phyloP scores from a whole-genome alignment of 2,888 invertebrate genomes.

The Prenolepis imparis region DNA sequence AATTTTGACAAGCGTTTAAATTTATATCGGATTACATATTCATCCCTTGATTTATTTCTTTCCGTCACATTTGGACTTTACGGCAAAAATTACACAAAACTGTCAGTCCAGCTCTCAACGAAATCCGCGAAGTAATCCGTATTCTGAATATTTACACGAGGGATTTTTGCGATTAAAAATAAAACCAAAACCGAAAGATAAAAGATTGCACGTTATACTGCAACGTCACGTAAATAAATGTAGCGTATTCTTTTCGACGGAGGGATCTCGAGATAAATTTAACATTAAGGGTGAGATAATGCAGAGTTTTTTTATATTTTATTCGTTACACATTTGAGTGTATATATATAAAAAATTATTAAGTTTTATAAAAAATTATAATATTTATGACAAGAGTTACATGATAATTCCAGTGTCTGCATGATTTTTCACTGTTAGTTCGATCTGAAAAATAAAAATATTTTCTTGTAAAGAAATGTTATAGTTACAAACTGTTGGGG shows the following conservation, averaged over 20 bases:
- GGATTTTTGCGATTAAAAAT: conserved; percentile 19
- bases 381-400: no score
- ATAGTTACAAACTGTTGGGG: no score
- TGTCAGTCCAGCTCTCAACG: background rate
- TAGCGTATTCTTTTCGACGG: background rate
- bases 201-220: background rate
- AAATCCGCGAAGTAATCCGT: conserved; percentile 15
- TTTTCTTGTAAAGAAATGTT: no score
- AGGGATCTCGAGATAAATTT: background rate
- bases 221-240: background rate
- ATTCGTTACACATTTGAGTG: no score
- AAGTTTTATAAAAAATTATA: no score
- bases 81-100: background rate
- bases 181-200: conserved; percentile 12
- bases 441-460: no score
- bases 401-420: no score
- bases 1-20: background rate
- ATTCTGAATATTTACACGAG: conserved; percentile 3
- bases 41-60: background rate
- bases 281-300: background rate
- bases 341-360: no score
- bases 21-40: background rate
- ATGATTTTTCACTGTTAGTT: no score
- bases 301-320: no score
- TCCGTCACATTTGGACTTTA: background rate